Conservation (phyloP, 2,113 vertebrate genomes). For the Struthidea cinerea region DNA sequence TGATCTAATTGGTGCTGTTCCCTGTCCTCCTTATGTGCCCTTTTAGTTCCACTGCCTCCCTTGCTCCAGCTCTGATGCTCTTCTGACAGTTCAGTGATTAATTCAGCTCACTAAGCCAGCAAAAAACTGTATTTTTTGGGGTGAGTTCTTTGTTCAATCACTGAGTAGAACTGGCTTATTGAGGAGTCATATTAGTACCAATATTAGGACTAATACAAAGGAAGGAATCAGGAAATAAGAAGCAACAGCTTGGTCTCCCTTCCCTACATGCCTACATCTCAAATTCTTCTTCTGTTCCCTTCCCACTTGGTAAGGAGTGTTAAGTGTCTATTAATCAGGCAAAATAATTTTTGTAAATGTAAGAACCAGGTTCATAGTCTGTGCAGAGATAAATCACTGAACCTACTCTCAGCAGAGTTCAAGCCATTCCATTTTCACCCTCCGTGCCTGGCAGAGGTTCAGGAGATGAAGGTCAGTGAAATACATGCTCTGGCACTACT, state of each 20-base stretch:
- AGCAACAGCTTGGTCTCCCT: not conserved
- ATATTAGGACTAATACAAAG: not conserved
- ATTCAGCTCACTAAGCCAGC: not conserved
- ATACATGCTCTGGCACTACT: not conserved
- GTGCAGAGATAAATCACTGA: not conserved
- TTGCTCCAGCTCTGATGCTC: not conserved
- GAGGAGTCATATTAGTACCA: not conserved
- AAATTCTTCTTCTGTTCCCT: not conserved
- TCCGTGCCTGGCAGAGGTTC: not conserved
- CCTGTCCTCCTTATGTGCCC: not conserved
- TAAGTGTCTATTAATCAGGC: not conserved
- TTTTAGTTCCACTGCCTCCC: not conserved
- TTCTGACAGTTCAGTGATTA: not conserved
- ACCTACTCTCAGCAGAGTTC: not conserved
- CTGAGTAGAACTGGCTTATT: not conserved
- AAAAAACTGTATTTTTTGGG: not conserved
- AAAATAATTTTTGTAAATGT: not conserved
- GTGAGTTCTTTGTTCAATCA: not conserved
- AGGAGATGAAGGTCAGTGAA: slow-evolving; percentile 29
- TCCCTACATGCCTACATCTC: not conserved
- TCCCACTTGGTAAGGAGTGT: not conserved
- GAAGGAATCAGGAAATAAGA: not conserved
- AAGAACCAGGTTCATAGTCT: not conserved
- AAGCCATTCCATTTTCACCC: not conserved
- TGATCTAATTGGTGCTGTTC: not conserved